Base-by-base conservation (phyloP, 2,888 invertebrate species). In the Calameuta pallipes region DNA sequence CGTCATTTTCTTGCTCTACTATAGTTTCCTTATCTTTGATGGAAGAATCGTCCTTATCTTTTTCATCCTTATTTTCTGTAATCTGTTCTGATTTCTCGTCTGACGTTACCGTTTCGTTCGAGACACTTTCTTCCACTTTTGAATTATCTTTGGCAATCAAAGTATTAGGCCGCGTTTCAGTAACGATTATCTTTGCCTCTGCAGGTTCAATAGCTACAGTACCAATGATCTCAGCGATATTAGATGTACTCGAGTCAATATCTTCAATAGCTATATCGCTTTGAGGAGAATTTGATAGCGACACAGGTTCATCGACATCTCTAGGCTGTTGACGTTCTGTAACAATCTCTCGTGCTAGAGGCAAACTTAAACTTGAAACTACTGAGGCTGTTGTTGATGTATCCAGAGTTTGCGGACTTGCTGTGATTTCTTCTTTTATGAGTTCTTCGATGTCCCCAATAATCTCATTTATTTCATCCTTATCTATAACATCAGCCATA, bases 181-280 rank as follows among this genome's bases (percentile, higher is more conserved):
- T 33, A 36, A 85, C 82, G 6, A 74, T 76, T 68, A 85, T 82
- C 83, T 87, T 90, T 1, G 85, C 84, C 75, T 89, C 88, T 4
- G 82, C 82, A 0, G 85, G 84, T 76, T 90, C 89, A 34, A 86
- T 85, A 11, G 89, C 85, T 23, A 89, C 88, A 1, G 91, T 89
- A 6, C 90, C 93, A 76, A 92, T 93, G 79, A 93, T 93, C 82
- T 93, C 93, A 30, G 93, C 93, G 78, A 93, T 92, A 85, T 93
- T 93, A 1, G 93, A 93, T 35, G 93, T 92, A 71, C 93, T 93
- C 31, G 93, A 92, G 83, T 93, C 93, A n/a, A 93, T 93, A 77
- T 93, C 93, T 82, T 93, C 93, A 78, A 93, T 92, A 79, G 93
- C 92, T 80, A 93, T 92, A 86, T 93, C 93, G 15, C 93, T 92